Conservation (phyloP, 2,797 vertebrate species). For the Antrozous pallidus region DNA sequence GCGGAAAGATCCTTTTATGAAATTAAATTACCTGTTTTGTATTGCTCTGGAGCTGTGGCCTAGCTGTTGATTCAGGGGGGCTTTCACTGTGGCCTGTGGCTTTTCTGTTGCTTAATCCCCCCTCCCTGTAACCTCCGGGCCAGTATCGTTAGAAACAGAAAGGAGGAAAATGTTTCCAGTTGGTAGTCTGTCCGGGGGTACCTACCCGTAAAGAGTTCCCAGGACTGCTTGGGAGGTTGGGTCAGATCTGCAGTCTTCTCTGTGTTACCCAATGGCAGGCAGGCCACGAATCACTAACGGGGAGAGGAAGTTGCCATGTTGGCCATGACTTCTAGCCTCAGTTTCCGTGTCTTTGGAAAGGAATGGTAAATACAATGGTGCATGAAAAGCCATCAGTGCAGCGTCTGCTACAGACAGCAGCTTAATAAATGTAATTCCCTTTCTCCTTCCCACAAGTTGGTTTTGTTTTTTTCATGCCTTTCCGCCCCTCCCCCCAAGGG, state of each 20-base stretch:
- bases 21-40: constrained; percentile 65
- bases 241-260: neutral
- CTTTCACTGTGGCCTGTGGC: neutral
- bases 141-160: neutral
- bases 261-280: neutral
- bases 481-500: neutral
- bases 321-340: neutral
- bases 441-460: neutral
- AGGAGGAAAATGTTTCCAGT: neutral
- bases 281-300: neutral
- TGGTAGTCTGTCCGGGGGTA: neutral
- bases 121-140: neutral
- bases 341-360: neutral
- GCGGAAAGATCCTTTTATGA: constrained; percentile 64
- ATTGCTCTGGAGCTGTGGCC: constrained; percentile 8
- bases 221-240: neutral
- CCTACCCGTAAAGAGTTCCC: neutral
- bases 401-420: neutral
- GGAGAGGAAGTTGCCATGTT: neutral
- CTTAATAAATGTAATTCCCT: neutral
- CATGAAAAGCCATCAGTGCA: neutral
- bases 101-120: neutral
- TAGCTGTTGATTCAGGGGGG: constrained; percentile 23
- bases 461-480: neutral
- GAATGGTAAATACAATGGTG: neutral